These are phyloP conservation scores for Liolophura sinensis DNA, from an alignment of 1,140 invertebrate genomes.

Conservation along the genomic window DNA sequence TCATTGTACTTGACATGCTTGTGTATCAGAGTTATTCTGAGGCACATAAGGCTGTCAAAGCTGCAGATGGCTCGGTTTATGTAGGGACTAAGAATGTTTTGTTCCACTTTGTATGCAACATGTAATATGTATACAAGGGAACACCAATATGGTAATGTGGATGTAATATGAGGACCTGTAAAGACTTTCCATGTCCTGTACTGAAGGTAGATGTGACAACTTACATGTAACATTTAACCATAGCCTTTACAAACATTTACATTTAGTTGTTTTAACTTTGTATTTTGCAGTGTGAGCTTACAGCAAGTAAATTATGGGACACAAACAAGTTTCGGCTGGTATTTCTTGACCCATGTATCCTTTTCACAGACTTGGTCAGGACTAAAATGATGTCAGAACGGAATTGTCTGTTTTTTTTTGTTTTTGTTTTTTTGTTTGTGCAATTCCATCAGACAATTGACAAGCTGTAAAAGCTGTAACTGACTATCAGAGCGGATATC, in stretches of 20 bases:
- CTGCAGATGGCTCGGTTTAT: too few species aligned
- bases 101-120: too few species aligned
- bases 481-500: not conserved
- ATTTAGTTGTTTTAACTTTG: not conserved
- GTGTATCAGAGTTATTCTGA: too few species aligned
- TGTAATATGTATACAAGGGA: too few species aligned
- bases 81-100: too few species aligned
- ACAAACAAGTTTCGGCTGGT: slow-evolving; percentile 52
- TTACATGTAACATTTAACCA: not conserved
- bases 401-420: not conserved
- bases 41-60: too few species aligned
- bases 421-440: not conserved
- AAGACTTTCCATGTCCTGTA: not conserved
- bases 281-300: slow-evolving; percentile 61
- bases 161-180: too few species aligned
- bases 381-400: not conserved
- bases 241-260: not conserved
- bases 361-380: slow-evolving; percentile 20
- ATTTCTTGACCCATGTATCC: slow-evolving; percentile 66
- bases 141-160: too few species aligned
- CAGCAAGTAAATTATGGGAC: slow-evolving; percentile 63
- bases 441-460: too few species aligned
- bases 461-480: not conserved
- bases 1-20: too few species aligned
- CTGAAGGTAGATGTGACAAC: not conserved